phyloP scores from a whole-genome alignment of 1,140 invertebrate species.

The Rhopalosiphum maidis region DNA sequence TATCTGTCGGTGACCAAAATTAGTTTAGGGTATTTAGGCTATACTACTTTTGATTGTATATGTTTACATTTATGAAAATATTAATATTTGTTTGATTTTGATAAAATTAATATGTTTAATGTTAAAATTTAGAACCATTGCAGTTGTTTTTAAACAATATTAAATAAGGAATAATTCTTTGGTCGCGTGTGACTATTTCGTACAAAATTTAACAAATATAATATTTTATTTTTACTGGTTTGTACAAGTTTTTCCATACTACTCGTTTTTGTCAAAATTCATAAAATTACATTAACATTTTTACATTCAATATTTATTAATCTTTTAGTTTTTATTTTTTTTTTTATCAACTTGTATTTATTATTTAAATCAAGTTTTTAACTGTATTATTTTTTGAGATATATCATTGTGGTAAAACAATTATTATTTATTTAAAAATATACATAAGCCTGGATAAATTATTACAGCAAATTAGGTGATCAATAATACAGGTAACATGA shows the following conservation, averaged over 20 bases:
- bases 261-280: too few relatives aligned
- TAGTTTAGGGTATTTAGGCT: not conserved
- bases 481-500: constrained; percentile 61
- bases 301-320: too few relatives aligned
- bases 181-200: not conserved
- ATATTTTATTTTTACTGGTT: not conserved
- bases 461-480: constrained; percentile 61
- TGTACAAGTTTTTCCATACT: too few relatives aligned
- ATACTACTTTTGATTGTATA: not conserved
- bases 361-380: too few relatives aligned
- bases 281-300: too few relatives aligned
- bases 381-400: too few relatives aligned
- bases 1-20: not conserved
- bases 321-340: too few relatives aligned
- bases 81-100: not conserved
- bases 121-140: not conserved
- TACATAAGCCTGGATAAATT: constrained; percentile 60
- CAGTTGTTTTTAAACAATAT: too few relatives aligned
- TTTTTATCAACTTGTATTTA: too few relatives aligned
- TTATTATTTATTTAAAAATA: constrained; percentile 60
- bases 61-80: not conserved
- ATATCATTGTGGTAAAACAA: constrained; percentile 55
- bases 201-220: not conserved
- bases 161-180: not conserved
- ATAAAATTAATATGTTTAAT: not conserved